Conservation (phyloP, 2,113 vertebrate genomes). For the Nansenia antarctica region DNA sequence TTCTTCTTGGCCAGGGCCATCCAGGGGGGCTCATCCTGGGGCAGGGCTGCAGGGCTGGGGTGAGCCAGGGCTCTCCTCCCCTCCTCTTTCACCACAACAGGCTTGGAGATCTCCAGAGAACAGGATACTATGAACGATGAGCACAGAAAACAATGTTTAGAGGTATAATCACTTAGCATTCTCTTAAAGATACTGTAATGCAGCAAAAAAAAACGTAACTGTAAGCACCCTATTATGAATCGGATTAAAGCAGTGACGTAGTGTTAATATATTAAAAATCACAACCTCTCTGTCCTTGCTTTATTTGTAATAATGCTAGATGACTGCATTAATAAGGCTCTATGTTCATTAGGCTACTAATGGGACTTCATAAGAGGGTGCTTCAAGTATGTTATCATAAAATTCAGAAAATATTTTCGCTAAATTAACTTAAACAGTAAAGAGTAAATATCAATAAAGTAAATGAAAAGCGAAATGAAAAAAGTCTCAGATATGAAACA, state of each 20-base stretch:
- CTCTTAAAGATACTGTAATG: background rate
- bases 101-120: constrained; percentile 59
- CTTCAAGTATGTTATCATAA: background rate
- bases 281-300: too few species aligned
- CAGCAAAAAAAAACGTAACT: background rate
- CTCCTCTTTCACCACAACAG: constrained; percentile 57
- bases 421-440: too few species aligned
- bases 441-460: too few species aligned
- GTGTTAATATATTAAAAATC: too few species aligned
- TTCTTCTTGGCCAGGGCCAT: constrained; percentile 94
- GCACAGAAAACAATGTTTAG: background rate
- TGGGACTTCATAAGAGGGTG: too few species aligned
- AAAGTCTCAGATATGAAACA: background rate
- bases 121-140: constrained; percentile 46
- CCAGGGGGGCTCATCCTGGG: constrained; percentile 84
- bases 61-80: constrained; percentile 34
- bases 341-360: too few species aligned
- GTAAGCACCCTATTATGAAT: background rate
- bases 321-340: too few species aligned
- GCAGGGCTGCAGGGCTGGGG: constrained; percentile 47
- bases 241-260: background rate
- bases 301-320: too few species aligned
- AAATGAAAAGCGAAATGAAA: too few species aligned
- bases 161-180: background rate
- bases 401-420: too few species aligned